Conservation (phyloP, 2,797 vertebrate species). For the Eulemur coronatus region DNA sequence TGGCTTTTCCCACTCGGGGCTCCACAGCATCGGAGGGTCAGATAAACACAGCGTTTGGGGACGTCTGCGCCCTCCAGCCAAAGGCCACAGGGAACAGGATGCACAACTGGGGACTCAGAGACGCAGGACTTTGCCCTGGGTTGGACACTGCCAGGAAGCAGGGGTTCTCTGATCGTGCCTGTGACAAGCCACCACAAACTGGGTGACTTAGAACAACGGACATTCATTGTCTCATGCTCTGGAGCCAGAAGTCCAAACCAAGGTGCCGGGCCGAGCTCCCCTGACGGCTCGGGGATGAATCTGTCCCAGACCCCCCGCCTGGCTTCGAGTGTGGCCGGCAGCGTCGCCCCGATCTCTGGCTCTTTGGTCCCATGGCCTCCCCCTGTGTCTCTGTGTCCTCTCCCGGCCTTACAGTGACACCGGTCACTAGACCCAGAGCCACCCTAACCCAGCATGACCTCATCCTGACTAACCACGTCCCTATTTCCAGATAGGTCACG, state of each 20-base stretch:
- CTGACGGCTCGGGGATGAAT: too few relatives aligned
- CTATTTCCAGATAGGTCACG: neutral
- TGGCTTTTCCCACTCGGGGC: neutral
- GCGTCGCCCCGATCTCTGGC: neutral
- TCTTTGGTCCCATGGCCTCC: neutral
- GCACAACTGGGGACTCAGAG: neutral
- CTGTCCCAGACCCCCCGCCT: neutral
- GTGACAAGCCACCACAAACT: neutral
- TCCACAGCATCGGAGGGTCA: neutral
- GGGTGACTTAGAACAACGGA: neutral
- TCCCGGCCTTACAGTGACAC: neutral
- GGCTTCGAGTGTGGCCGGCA: accelerated
- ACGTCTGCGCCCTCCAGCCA: neutral
- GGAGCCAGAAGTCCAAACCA: neutral
- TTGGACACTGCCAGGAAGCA: neutral
- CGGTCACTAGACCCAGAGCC: neutral
- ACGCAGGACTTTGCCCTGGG: neutral
- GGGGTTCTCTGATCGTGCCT: too few relatives aligned
- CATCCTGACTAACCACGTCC: neutral
- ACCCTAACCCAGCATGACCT: too few relatives aligned
- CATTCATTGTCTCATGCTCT: neutral
- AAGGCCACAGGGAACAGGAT: neutral
- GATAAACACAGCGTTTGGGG: neutral
- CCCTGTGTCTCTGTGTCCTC: neutral
- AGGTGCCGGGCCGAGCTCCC: neutral